Conservation (phyloP, 1,140 invertebrate species). For the Caenorhabditis tropicalis region DNA sequence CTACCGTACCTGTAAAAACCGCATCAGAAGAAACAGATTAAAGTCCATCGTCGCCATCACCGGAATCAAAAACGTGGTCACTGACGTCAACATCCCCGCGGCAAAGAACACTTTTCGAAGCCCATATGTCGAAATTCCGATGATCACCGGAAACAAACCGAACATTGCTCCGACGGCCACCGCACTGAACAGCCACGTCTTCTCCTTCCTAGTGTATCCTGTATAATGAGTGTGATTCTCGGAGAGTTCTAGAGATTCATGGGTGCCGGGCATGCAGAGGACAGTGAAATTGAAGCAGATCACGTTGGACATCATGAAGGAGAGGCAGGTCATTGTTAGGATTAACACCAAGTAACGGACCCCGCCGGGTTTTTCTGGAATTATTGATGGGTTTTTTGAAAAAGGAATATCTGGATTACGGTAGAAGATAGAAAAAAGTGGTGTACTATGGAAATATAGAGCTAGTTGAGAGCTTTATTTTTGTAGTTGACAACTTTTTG, state of each 20-base stretch:
- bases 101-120: conserved; percentile 60
- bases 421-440: no score
- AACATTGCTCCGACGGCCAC: conserved; percentile 70
- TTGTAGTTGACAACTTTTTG: no score
- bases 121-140: conserved; percentile 66
- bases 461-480: no score
- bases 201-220: conserved; percentile 63
- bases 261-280: conserved; percentile 68
- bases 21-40: conserved; percentile 61
- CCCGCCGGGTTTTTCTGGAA: neutral
- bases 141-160: conserved; percentile 68
- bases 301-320: conserved; percentile 70
- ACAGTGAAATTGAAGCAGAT: conserved; percentile 71
- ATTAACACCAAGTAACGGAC: conserved; percentile 69
- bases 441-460: no score
- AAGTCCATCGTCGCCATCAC: conserved; percentile 59
- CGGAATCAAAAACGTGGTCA: conserved; percentile 66
- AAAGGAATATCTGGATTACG: neutral
- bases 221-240: conserved; percentile 60
- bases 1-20: conserved; percentile 60
- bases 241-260: neutral
- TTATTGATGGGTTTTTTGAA: neutral
- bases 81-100: conserved; percentile 61
- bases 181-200: conserved; percentile 67
- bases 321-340: conserved; percentile 66